Percentiles rank a stretch among this genome's conserved stretches.
These are phyloP conservation scores for Glyptemys insculpta DNA, from an alignment of 2,797 vertebrate species.

Conservation along the genomic window DNA sequence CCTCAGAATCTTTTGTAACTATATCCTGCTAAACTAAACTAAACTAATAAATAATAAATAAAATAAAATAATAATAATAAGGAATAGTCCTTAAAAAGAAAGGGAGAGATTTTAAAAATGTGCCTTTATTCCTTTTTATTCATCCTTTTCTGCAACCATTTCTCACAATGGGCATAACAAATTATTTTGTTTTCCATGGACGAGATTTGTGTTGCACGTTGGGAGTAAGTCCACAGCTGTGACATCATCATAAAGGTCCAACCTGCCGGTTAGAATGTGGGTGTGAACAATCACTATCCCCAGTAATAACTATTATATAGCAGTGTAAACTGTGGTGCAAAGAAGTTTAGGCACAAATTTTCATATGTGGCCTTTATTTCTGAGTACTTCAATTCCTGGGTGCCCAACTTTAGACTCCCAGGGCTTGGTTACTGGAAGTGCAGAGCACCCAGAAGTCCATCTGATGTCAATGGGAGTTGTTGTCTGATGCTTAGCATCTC, in stretches of 20 bases:
- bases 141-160: background rate
- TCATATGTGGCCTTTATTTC: background rate
- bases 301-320: background rate
- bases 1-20: constrained; percentile 13
- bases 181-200: background rate
- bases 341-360: background rate
- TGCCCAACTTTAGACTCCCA: background rate
- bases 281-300: rapidly evolving
- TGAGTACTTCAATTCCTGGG: background rate
- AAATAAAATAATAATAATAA: background rate
- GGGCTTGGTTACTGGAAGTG: background rate
- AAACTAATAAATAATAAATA: background rate
- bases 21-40: background rate
- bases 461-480: rapidly evolving
- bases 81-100: background rate
- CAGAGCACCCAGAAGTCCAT: background rate
- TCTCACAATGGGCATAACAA: background rate
- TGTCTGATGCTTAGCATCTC: background rate
- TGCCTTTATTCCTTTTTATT: background rate
- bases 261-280: background rate
- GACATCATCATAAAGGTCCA: background rate
- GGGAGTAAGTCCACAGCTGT: background rate
- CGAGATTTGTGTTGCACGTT: background rate
- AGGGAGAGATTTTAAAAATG: background rate
- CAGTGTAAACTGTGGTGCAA: background rate